A percentile compares a stretch with the other conserved stretches of the same genome.
Conservation (phyloP, 2,888 invertebrate genomes). For the Craniophora ligustri region DNA sequence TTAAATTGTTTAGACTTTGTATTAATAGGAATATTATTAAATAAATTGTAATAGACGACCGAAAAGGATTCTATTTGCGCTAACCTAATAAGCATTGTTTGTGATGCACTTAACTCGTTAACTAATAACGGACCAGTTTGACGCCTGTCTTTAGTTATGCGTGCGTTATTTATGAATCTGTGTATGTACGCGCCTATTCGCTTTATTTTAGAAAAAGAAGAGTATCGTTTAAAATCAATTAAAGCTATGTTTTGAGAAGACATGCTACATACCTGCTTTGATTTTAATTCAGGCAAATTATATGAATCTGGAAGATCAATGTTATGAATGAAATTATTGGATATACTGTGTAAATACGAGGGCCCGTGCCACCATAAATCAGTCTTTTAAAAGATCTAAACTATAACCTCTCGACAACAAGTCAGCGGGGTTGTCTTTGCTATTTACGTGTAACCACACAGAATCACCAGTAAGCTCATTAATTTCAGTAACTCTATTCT, state of each 20-base stretch:
- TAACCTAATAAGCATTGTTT: neutral
- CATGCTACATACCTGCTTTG: too few relatives aligned
- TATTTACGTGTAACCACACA: too few relatives aligned
- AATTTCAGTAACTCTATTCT: too few relatives aligned
- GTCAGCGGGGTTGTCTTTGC: too few relatives aligned
- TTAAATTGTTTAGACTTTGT: neutral
- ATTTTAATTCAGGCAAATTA: too few relatives aligned
- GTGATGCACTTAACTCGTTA: constrained; percentile 1
- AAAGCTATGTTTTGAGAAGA: neutral
- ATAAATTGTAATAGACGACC: neutral
- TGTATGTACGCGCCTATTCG: neutral
- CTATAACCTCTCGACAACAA: too few relatives aligned
- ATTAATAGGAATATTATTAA: neutral
- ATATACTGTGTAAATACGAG: too few relatives aligned
- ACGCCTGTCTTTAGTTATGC: neutral
- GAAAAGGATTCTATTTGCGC: neutral
- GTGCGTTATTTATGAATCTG: constrained; percentile 1
- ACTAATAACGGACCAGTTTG: constrained; percentile 4
- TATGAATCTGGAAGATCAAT: too few relatives aligned
- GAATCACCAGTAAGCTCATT: too few relatives aligned
- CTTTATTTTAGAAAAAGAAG: neutral
- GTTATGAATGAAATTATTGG: too few relatives aligned
- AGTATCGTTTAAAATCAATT: neutral
- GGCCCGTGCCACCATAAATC: too few relatives aligned
- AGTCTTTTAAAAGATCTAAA: too few relatives aligned